Evolutionary conservation across 2,113 vertebrate species (phyloP), one percentile per base, ranked within the genome.

Genomic region (Gnathochromis pfefferi): DNA sequence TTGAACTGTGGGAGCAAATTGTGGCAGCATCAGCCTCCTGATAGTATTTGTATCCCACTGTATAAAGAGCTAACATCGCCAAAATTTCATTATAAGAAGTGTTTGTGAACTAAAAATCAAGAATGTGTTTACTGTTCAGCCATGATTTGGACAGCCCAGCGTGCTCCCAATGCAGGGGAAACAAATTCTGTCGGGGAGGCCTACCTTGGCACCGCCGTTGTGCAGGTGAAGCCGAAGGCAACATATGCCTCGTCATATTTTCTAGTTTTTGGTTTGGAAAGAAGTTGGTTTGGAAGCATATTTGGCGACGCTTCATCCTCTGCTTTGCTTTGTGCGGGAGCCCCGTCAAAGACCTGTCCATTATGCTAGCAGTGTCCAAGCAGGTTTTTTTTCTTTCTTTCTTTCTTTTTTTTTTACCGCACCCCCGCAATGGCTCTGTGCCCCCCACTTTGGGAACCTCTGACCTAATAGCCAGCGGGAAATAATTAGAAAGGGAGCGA

Each of bases 191-290:
- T 17, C 14, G 14, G 14, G 55, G 26, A 17, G 26, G 0, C 26
- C 26, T 31, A 17, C 55, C 5, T 60, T 9, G 1, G 55, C 26
- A 58, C 2, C 7, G 1, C 55, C 5, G 5, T 6, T 58, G 55
- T 16, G 55, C 55, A 0, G 55, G 26, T 58, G 57, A 31, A 60
- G 26, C 57, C 0, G 3, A 60, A 60, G 57, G 14, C 1, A 60
- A 60, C 14, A 17, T 60, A 10, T 60, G 57, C 5, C 0, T 58
- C 14, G 0, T 17, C 57, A 60, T 60, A 31, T 31, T 60, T 60
- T 60, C 57, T 60, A 17, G 26, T 31, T 17, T 60, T 58, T 28
- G 13, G 55, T 58, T 58, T 57, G 23, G 12, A 57, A 57, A 57
- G 54, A 57, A 26, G 23, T 28, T 28, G 7, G 55, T 28, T 57